Evolutionary conservation across 2,113 vertebrate genomes (phyloP).

Genomic region (Neopipo cinnamomea): DNA sequence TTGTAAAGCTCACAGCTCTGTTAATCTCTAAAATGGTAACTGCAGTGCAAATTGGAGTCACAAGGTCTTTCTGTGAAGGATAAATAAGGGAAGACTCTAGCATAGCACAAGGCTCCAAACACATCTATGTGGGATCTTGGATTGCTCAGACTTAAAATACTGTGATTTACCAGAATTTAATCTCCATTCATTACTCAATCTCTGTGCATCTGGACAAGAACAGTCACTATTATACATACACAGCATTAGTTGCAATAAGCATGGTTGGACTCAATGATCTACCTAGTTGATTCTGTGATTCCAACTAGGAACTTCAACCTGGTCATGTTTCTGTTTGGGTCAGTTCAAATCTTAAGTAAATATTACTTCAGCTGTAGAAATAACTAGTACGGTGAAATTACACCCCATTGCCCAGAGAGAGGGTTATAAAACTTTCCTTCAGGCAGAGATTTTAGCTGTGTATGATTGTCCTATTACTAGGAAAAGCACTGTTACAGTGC

Average conservation of each 20-base stretch:
- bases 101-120: background rate
- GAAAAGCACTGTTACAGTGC: background rate
- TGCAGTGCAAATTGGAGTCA: background rate
- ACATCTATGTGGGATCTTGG: background rate
- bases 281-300: background rate
- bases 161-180: background rate
- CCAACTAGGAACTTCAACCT: background rate
- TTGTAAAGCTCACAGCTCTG: background rate
- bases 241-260: background rate
- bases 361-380: background rate
- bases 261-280: background rate
- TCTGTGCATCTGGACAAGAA: background rate
- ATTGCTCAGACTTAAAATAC: background rate
- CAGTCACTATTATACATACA: background rate
- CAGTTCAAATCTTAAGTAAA: background rate
- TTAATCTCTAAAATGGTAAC: background rate
- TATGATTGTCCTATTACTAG: background rate
- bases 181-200: background rate
- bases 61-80: background rate
- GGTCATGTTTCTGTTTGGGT: background rate
- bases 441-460: background rate
- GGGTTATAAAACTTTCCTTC: background rate
- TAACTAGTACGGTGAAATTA: background rate
- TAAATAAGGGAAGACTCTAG: background rate
- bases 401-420: background rate